Conservation (phyloP, 2,113 vertebrate species). For the Cyanocitta stelleri region DNA sequence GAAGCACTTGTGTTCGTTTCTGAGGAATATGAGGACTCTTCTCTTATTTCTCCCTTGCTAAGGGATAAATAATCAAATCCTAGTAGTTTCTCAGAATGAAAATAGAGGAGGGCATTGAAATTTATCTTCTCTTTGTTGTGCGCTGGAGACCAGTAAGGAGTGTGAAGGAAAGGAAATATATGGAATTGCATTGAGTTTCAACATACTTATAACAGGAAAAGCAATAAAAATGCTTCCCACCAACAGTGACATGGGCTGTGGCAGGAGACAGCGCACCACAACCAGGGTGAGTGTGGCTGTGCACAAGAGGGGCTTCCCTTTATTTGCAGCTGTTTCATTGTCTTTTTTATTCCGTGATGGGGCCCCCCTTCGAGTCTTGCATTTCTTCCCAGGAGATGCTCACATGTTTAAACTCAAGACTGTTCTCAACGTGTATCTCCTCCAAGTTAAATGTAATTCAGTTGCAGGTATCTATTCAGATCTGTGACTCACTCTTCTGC, state of each 20-base stretch:
- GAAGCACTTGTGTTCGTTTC: neutral
- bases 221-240: neutral
- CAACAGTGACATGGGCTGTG: neutral
- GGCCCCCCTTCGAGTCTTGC: neutral
- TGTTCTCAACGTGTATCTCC: neutral
- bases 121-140: neutral
- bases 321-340: neutral
- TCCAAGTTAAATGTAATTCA: neutral
- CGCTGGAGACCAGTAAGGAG: neutral
- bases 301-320: neutral
- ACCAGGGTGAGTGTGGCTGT: accelerated
- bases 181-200: neutral
- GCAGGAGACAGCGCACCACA: accelerated
- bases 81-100: neutral
- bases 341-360: neutral
- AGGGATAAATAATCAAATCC: neutral
- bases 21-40: neutral
- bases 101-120: neutral
- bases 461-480: neutral
- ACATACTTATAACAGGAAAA: neutral
- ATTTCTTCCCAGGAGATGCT: neutral
- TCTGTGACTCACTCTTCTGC: neutral
- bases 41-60: neutral
- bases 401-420: neutral
- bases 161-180: neutral